Evolutionary conservation across 2,888 invertebrate genomes (phyloP), one percentile per base, ranked within the genome.

Genomic region (Hypselothyrea guttata): DNA sequence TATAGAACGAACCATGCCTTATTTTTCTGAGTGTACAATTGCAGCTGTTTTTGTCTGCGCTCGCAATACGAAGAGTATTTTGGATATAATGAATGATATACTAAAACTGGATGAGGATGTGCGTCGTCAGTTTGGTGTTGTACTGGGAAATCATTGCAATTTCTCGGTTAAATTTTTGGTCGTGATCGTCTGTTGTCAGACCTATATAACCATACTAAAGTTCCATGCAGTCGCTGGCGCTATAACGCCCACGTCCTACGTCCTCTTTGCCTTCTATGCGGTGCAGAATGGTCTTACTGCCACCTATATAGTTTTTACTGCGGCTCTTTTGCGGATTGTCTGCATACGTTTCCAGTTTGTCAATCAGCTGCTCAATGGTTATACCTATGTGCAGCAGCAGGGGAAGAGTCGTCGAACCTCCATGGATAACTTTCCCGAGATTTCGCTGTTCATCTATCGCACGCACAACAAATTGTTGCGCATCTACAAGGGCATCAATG

Each of bases 81-180:
- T 89, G 15, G 65, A 71, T 16, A 82, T 88, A n/a, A 78, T 89
- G 27, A 88, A 87, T 46, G 87, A 88, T 2, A 83, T 84, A 7
- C 79, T 89, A 0, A 76, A 84, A 13, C 54, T 89, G 16, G 89
- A 89, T 47, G 74, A 79, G 31, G 88, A 88, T 30, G 86, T 89
- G 51, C 71, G 63, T 2, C 71, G 69, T 3, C 77, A 71, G 52
- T 88, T 76, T 53, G 72, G 79, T 0, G 60, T 54, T 1, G 62
- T 55, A 1, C 55, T 89, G 3, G 67, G 66, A 16, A 86, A 86
- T 49, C 69, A 83, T 41, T 87, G 86, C 48, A 82, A 79, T 8
- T 88, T 85, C 56, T 69, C 82, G 1, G 57, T 75, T 0, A 77
- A 73, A 27, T 81, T 71, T 47, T 61, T 88, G n/a, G 31, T 84